Base-by-base conservation (phyloP, 2,113 vertebrate genomes). In the Mormyrus iriodes region DNA sequence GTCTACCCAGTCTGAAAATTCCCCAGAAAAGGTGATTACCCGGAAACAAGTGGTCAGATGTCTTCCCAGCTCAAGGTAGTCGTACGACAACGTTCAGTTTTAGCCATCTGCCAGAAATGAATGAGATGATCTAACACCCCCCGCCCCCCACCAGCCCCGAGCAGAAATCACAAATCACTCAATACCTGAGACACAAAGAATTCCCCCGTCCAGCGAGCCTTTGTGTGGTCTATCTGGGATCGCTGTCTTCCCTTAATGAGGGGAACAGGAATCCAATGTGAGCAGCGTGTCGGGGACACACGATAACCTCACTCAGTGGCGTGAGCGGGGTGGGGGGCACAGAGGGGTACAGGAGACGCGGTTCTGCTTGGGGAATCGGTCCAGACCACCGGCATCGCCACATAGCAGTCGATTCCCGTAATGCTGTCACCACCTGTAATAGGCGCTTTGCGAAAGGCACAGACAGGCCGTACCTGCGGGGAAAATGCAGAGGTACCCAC, bases 301-400 rank as follows among this genome's bases (percentile, higher is more conserved):
- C 90, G 92, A 91, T 90, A 90, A 52, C 61, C 90, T 93, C 93
- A 90, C 90, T 93, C 93, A 90, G 89, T 91, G 84, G 91, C 90
- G 90, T 17, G 17, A 91, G 90, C 90, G 91, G 91, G 93, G 94
- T 91, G 92, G 94, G 94, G 93, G 93, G 82, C 27, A 85, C 55
- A 53, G 49, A 44, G 15, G 51, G 48, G 73, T 44, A 31, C n/a
- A 35, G 58, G 89, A 79, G 85, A 55, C 24, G 89, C 89, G 90
- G 90, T 88, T 73, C 89, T 89, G 87, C 21, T 2, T 52, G 79
- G 87, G 91, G 92, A 89, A 92, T 90, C 90, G 90, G 90, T 89
- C 92, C 89, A 92, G 95, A 96, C 95, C 95, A 96, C 95, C 96
- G 95, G 96, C 94, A 93, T 89, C 91, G 95, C 93, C 94, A 92